These are phyloP conservation scores for Terrapene triunguis DNA, from an alignment of 2,113 vertebrate genomes.

Conservation along the genomic window DNA sequence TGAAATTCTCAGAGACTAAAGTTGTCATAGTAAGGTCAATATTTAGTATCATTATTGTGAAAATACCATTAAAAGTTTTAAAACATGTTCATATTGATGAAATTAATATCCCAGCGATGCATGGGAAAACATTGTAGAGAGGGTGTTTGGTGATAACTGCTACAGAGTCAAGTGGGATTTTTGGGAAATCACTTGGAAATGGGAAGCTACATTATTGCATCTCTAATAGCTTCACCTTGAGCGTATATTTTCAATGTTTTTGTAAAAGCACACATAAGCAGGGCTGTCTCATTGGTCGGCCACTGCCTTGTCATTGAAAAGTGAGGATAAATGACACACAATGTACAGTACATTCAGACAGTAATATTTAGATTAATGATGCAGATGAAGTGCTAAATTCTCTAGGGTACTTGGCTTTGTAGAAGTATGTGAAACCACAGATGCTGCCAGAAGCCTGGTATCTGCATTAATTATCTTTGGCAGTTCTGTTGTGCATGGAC, in stretches of 20 bases:
- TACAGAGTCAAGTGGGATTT: slow-evolving; percentile 32
- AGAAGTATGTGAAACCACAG: not conserved
- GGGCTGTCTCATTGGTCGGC: not conserved
- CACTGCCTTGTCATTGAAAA: slow-evolving; percentile 17
- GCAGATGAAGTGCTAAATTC: not conserved
- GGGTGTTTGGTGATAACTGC: not conserved
- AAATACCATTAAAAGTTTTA: not conserved
- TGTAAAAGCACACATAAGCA: not conserved
- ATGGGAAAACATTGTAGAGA: not conserved
- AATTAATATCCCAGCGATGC: not conserved
- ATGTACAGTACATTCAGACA: not conserved
- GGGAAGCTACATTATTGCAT: not conserved
- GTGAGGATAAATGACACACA: not conserved
- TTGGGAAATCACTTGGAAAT: not conserved
- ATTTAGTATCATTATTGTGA: not conserved
- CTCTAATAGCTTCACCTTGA: not conserved
- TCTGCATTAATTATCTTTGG: not conserved
- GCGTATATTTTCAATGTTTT: not conserved
- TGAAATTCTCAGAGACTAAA: not conserved
- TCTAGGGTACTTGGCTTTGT: not conserved
- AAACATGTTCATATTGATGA: not conserved
- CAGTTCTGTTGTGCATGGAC: not conserved
- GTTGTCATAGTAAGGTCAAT: not conserved
- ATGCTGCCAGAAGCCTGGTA: not conserved
- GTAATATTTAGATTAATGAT: slow-evolving; percentile 9